phyloP scores from a whole-genome alignment of 2,113 vertebrate species.

The Pomatostomus ruficeps region DNA sequence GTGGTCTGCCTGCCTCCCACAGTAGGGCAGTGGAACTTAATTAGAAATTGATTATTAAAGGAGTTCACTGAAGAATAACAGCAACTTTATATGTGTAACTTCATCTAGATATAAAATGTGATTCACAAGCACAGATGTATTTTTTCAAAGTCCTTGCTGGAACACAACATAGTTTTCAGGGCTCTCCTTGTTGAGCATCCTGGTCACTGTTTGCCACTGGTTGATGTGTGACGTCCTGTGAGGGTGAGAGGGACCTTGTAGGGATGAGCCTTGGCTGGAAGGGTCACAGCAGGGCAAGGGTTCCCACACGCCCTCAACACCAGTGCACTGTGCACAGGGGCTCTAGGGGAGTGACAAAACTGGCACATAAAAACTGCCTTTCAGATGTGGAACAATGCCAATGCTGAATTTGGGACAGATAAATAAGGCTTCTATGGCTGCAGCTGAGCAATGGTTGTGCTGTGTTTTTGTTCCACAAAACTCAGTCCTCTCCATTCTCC shows the following conservation, averaged over 20 bases:
- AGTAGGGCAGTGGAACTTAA: conserved; percentile 20
- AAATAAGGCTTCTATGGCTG: background rate
- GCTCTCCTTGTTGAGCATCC: background rate
- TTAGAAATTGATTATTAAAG: conserved; percentile 20
- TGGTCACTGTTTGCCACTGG: background rate
- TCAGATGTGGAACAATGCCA: background rate
- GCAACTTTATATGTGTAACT: background rate
- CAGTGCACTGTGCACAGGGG: background rate
- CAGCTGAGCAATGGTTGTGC: background rate
- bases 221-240: accelerated
- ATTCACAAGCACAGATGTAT: background rate
- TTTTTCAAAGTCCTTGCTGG: background rate
- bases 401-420: background rate
- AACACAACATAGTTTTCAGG: accelerated
- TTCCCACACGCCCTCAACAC: background rate
- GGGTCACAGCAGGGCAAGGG: accelerated
- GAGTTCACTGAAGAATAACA: background rate
- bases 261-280: background rate
- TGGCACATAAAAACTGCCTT: background rate
- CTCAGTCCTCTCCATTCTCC: background rate
- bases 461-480: background rate
- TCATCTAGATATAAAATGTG: background rate
- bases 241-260: background rate
- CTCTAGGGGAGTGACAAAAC: accelerated
- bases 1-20: too few relatives aligned